Percentiles rank a stretch among this genome's conserved stretches.
Conservation (phyloP, 1,140 invertebrate species). For the Pteromalus puparum region DNA sequence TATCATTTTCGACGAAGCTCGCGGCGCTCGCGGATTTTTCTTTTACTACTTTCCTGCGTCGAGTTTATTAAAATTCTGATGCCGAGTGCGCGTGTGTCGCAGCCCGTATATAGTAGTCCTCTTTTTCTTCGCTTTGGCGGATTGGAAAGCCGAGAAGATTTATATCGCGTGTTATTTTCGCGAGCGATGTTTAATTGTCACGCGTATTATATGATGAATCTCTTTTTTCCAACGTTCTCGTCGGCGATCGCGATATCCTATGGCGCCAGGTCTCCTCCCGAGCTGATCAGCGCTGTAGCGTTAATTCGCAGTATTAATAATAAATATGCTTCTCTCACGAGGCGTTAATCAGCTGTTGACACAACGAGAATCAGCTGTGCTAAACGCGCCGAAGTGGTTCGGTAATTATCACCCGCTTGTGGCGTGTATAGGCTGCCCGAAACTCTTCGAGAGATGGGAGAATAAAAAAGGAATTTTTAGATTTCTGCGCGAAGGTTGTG, state of each 20-base stretch:
- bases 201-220: too few relatives aligned
- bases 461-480: neutral
- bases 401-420: slow-evolving; percentile 4
- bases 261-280: neutral
- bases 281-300: neutral
- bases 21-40: neutral
- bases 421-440: neutral
- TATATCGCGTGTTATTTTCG: too few relatives aligned
- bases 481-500: neutral
- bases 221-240: too few relatives aligned
- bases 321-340: neutral
- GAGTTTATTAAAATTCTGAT: slow-evolving; percentile 17
- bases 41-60: too few relatives aligned
- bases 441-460: neutral
- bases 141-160: too few relatives aligned
- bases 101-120: too few relatives aligned
- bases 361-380: neutral
- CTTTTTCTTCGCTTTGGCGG: too few relatives aligned
- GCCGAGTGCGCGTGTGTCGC: too few relatives aligned
- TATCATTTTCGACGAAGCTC: slow-evolving; percentile 21
- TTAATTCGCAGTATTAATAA: slow-evolving; percentile 36
- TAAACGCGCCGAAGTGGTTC: slow-evolving; percentile 23
- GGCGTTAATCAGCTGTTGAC: neutral
- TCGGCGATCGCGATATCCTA: neutral
- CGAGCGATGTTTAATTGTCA: too few relatives aligned